Percentiles rank a stretch among this genome's conserved stretches.
Conservation (phyloP, 2,113 vertebrate genomes). For the Brachionichthys hirsutus region DNA sequence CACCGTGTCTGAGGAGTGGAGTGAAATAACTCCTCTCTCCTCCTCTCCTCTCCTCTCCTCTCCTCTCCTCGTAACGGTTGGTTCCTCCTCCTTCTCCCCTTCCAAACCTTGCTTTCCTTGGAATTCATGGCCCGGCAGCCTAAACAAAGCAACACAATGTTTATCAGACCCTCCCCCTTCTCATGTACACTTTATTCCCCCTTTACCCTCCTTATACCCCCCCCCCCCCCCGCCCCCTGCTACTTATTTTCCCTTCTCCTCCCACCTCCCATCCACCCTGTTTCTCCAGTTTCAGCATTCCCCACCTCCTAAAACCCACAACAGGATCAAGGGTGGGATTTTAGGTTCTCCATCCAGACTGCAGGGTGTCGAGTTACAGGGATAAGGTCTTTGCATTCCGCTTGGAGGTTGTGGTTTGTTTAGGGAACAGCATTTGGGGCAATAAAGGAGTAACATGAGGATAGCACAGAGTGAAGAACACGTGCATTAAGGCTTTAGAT, state of each 20-base stretch:
- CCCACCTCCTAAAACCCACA: conserved; percentile 26
- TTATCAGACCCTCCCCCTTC: conserved; percentile 58
- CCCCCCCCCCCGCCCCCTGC: background rate
- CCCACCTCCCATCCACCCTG: conserved; percentile 12
- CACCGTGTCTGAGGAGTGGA: conserved; percentile 46
- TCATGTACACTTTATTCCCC: conserved; percentile 18
- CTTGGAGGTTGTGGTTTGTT: conserved; percentile 29
- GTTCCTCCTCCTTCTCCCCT: conserved; percentile 24
- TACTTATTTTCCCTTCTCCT: background rate
- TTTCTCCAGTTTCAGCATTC: conserved; percentile 42
- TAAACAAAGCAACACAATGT: conserved; percentile 64
- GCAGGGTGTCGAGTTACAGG: conserved; percentile 52
- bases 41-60: background rate
- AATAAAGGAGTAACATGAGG: background rate
- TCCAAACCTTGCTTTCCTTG: conserved; percentile 18
- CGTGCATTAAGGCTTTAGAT: too few species aligned
- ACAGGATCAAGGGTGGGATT: conserved; percentile 50
- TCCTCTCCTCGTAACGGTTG: conserved; percentile 20
- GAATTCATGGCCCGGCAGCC: conserved; percentile 71
- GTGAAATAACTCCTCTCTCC: conserved; percentile 35
- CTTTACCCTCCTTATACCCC: background rate
- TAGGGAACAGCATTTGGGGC: background rate
- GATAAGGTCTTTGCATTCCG: conserved; percentile 33
- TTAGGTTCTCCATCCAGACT: conserved; percentile 42
- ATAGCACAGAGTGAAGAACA: too few species aligned